Evolutionary conservation across 2,113 vertebrate genomes (phyloP).

Genomic region (Halichoeres trimaculatus): DNA sequence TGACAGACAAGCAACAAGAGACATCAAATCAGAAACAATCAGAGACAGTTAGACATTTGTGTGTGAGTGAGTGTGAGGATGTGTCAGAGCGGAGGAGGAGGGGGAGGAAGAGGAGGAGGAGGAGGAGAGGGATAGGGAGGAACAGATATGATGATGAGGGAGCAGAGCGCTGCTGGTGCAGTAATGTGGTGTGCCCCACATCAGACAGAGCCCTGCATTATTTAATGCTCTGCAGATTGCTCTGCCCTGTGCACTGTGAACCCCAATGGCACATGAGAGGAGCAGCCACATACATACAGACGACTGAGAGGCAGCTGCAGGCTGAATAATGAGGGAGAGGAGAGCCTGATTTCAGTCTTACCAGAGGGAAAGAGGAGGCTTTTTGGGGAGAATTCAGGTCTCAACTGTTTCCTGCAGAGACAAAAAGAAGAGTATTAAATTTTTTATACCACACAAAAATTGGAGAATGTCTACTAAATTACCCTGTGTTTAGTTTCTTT

Average conservation of each 20-base stretch:
- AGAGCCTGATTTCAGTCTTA: conserved; percentile 4
- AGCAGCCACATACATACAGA: conserved; percentile 17
- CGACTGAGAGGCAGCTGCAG: not conserved
- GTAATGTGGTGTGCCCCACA: conserved; percentile 61
- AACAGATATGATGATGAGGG: conserved; percentile 48
- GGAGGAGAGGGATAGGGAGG: conserved; percentile 28
- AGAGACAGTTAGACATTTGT: conserved; percentile 10
- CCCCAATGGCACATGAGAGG: conserved; percentile 42
- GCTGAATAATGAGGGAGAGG: conserved; percentile 29
- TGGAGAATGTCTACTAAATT: not conserved
- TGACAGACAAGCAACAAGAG: conserved; percentile 1
- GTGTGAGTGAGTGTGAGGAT: not conserved
- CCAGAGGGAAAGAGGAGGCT: not conserved
- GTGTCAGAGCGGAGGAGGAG: conserved; percentile 6
- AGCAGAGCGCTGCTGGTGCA: conserved; percentile 50
- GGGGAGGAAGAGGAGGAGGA: not conserved
- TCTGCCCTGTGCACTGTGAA: conserved; percentile 50
- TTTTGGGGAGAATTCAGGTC: not conserved
- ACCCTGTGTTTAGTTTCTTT: not conserved
- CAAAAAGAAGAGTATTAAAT: not conserved
- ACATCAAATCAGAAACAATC: conserved; percentile 23
- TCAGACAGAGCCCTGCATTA: conserved; percentile 73
- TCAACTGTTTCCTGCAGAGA: not conserved
- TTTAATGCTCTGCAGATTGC: conserved; percentile 73
- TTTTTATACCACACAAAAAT: not conserved